These are phyloP conservation scores for Nephrocerus scutellatus DNA, from an alignment of 2,888 invertebrate species.

Conservation along the genomic window DNA sequence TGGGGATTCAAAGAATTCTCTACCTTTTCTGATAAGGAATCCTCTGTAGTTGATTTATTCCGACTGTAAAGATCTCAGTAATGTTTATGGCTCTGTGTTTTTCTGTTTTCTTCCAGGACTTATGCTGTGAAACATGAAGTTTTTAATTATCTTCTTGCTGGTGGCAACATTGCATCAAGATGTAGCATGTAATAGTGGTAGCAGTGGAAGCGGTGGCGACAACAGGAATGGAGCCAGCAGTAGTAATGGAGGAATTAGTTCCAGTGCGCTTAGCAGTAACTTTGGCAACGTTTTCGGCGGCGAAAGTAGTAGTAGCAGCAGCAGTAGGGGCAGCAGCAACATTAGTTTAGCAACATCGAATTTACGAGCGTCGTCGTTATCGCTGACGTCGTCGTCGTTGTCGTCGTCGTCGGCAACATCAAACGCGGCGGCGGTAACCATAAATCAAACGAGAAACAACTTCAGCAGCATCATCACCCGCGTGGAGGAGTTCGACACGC, in stretches of 20 bases:
- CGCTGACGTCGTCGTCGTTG: neutral
- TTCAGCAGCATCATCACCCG: conserved; percentile 43
- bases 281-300: conserved; percentile 5
- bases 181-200: conserved; percentile 20
- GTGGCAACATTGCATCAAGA: conserved; percentile 29
- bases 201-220: conserved; percentile 13
- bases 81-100: neutral
- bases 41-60: neutral
- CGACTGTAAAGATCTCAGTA: neutral
- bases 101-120: conserved; percentile 22
- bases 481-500: conserved; percentile 42
- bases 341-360: conserved; percentile 8
- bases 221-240: conserved; percentile 8
- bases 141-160: conserved; percentile 32
- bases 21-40: too few species aligned
- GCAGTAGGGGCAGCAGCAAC: conserved; percentile 11
- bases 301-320: conserved; percentile 17
- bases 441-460: conserved; percentile 25
- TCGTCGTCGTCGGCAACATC: neutral
- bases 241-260: conserved; percentile 1
- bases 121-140: conserved; percentile 34
- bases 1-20: too few species aligned
- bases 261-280: conserved; percentile 3
- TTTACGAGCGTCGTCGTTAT: neutral
- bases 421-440: conserved; percentile 7